Conservation (phyloP, 2,113 vertebrate genomes). For the Cryptoleucopteryx plumbea region DNA sequence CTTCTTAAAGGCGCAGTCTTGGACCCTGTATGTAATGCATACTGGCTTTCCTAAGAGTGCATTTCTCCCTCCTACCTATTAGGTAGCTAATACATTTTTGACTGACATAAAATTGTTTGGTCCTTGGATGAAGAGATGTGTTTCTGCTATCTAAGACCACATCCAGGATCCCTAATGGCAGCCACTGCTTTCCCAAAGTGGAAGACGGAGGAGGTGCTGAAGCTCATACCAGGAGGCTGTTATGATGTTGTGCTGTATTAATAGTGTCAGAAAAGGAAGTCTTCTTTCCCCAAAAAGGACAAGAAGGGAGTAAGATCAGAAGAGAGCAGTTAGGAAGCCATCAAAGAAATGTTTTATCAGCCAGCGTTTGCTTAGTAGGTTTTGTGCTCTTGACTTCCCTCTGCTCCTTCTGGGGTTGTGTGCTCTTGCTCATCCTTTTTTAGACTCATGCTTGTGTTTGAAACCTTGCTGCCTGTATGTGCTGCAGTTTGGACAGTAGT, state of each 20-base stretch:
- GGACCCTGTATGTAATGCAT: neutral
- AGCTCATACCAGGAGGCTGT: neutral
- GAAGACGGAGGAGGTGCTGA: neutral
- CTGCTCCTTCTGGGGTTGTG: neutral
- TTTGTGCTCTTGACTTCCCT: neutral
- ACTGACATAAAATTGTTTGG: neutral
- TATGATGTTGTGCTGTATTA: no score
- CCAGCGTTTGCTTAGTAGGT: neutral
- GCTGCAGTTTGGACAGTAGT: neutral
- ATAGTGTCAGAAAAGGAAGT: neutral
- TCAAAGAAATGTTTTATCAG: neutral
- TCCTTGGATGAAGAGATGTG: neutral
- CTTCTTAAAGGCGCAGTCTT: neutral
- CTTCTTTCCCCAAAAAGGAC: neutral
- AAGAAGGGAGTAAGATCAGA: neutral
- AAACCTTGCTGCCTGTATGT: neutral
- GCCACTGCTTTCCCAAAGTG: neutral
- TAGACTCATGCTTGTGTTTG: neutral
- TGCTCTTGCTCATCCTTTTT: neutral
- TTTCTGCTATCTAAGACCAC: neutral
- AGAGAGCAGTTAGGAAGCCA: neutral
- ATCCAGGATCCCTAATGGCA: neutral
- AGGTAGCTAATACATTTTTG: neutral
- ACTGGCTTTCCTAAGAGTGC: neutral
- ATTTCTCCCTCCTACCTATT: neutral